phyloP scores from a whole-genome alignment of 2,113 vertebrate genomes.

The Felis chaus region DNA sequence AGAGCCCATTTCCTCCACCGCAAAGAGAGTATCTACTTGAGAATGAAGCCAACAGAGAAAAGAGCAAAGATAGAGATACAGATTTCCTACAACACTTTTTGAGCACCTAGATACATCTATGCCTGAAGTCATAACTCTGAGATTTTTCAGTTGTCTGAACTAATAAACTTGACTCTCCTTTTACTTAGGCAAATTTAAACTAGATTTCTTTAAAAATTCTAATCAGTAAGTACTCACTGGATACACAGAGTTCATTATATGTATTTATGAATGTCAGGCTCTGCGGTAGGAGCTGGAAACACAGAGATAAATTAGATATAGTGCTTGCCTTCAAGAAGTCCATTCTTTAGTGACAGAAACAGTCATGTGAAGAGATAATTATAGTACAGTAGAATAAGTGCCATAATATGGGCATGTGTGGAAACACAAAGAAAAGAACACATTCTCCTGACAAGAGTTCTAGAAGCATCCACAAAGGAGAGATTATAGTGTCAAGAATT shows the following conservation, averaged over 20 bases:
- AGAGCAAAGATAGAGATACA: neutral
- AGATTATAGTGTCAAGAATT: neutral
- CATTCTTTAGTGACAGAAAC: neutral
- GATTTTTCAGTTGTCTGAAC: neutral
- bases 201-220: neutral
- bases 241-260: neutral
- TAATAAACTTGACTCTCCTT: neutral
- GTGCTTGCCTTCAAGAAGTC: neutral
- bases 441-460: neutral
- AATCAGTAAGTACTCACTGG: neutral
- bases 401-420: accelerated
- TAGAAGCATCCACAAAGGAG: neutral
- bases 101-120: neutral
- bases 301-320: neutral
- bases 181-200: neutral
- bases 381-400: accelerated
- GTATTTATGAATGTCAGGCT: neutral
- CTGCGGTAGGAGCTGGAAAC: neutral
- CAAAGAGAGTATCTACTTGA: neutral
- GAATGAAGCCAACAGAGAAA: neutral
- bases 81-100: neutral
- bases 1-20: neutral
- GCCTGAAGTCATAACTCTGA: neutral
- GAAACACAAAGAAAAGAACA: neutral
- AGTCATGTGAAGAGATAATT: no score